These are phyloP conservation scores for Apamea anceps DNA, from an alignment of 2,888 invertebrate genomes.

Conservation along the genomic window DNA sequence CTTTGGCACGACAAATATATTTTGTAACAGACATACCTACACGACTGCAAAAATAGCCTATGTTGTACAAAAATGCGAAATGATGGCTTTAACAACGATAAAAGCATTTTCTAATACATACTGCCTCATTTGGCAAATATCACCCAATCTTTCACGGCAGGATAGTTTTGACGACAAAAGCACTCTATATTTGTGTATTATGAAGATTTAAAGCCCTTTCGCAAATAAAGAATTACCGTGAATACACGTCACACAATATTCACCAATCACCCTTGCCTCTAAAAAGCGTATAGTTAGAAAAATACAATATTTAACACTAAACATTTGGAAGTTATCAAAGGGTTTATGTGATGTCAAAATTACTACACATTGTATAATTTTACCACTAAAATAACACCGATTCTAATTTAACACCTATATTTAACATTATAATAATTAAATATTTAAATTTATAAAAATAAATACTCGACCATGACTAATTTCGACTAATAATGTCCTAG, in stretches of 20 bases:
- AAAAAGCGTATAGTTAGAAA: slow-evolving; percentile 43
- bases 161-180: slow-evolving; percentile 5
- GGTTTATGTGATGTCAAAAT: slow-evolving; percentile 1
- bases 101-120: slow-evolving; percentile 49
- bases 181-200: neutral
- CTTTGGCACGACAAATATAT: slow-evolving; percentile 33
- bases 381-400: slow-evolving; percentile 34
- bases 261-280: slow-evolving; percentile 31
- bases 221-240: neutral
- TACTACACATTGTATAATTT: slow-evolving; percentile 21
- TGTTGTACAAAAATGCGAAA: slow-evolving; percentile 56
- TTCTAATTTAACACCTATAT: slow-evolving; percentile 23
- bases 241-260: slow-evolving; percentile 3
- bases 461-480: slow-evolving; percentile 41
- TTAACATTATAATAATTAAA: slow-evolving; percentile 3
- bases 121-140: slow-evolving; percentile 50
- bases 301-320: slow-evolving; percentile 37
- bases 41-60: slow-evolving; percentile 45
- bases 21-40: slow-evolving; percentile 30
- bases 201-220: neutral
- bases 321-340: slow-evolving; percentile 52
- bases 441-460: slow-evolving; percentile 13
- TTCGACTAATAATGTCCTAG: slow-evolving; percentile 20
- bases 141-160: slow-evolving; percentile 8
- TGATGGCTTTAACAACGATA: slow-evolving; percentile 35